phyloP scores from a whole-genome alignment of 2,113 vertebrate genomes.

The Orcinus orca region DNA sequence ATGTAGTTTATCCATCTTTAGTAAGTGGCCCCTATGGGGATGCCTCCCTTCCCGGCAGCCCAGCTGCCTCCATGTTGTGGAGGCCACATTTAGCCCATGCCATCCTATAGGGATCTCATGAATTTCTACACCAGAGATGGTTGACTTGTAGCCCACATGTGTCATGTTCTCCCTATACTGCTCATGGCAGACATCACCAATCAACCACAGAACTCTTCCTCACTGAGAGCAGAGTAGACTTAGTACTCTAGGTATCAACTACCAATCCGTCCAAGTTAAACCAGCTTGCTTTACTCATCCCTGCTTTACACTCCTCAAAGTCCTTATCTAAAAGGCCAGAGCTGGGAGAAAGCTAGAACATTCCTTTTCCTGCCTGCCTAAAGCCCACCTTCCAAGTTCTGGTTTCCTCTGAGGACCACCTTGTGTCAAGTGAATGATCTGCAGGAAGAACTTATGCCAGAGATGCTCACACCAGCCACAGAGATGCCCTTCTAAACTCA shows the following conservation, averaged over 20 bases:
- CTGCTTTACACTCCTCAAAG: neutral
- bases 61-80: neutral
- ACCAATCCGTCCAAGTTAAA: neutral
- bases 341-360: neutral
- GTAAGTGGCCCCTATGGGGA: neutral
- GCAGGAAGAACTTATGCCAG: neutral
- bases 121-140: neutral
- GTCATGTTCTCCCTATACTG: neutral
- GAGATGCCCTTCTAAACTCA: neutral
- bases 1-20: neutral
- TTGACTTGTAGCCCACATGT: fast-evolving
- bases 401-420: neutral
- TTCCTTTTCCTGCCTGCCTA: neutral
- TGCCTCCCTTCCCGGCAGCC: neutral
- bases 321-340: neutral
- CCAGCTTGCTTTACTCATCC: neutral
- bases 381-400: neutral
- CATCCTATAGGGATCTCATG: neutral
- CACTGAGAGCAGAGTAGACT: neutral
- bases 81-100: neutral
- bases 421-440: neutral
- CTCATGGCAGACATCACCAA: neutral
- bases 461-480: neutral
- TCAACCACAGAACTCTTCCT: neutral
- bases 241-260: neutral